Percentiles rank a stretch among this genome's conserved stretches.
phyloP scores from a whole-genome alignment of 2,113 vertebrate species.

The Formicarius rufipectus region DNA sequence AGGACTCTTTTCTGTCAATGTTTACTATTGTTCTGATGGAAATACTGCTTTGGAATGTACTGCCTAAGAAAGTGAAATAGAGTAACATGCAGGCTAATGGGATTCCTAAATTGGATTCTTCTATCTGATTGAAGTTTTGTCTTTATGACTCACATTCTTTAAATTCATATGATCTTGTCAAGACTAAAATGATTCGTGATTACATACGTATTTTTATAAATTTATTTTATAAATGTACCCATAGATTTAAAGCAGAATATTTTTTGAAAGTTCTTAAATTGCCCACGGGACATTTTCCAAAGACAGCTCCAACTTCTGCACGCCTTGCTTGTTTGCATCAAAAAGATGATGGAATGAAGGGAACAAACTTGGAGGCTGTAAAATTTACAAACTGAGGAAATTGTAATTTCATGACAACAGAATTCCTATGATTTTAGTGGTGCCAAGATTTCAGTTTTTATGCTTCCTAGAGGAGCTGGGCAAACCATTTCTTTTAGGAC shows the following conservation, averaged over 20 bases:
- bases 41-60: background rate
- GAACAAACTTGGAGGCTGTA: background rate
- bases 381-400: background rate
- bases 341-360: background rate
- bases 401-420: background rate
- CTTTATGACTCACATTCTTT: conserved; percentile 23
- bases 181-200: background rate
- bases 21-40: conserved; percentile 25
- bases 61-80: background rate
- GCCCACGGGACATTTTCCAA: background rate
- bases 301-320: background rate
- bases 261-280: background rate
- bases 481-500: background rate
- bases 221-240: background rate
- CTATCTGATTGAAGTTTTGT: background rate
- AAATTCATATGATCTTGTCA: background rate
- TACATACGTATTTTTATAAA: background rate
- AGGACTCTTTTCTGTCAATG: background rate
- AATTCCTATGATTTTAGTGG: background rate
- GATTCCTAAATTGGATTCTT: background rate
- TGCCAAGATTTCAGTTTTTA: background rate
- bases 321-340: background rate
- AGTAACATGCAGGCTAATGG: background rate
- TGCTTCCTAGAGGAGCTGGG: background rate
- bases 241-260: background rate